A percentile compares a stretch with the other conserved stretches of the same genome.
Evolutionary conservation across 2,797 vertebrate genomes (phyloP).

Genomic region (Girardinus metallicus): DNA sequence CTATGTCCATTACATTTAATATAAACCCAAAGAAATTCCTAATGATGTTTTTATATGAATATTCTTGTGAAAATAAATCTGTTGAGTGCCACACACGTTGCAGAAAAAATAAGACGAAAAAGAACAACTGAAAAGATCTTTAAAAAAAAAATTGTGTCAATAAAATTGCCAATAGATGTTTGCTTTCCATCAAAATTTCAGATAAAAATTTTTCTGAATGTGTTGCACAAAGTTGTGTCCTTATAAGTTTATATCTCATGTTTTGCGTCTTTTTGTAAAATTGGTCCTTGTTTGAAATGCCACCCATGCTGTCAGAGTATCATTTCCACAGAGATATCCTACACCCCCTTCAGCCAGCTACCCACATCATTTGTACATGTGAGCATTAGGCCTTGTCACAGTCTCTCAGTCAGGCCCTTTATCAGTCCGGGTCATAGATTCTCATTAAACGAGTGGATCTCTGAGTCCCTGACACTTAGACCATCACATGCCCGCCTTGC

Average conservation of each 20-base stretch:
- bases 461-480: conserved; percentile 66
- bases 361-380: conserved; percentile 78
- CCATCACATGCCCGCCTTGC: conserved; percentile 69
- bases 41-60: no score
- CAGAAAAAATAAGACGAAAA: neutral
- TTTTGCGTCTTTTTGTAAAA: neutral
- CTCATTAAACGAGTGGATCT: conserved; percentile 76
- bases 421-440: conserved; percentile 75
- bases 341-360: conserved; percentile 38
- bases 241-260: neutral
- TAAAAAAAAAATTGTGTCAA: neutral
- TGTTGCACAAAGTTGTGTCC: neutral
- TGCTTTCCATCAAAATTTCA: neutral
- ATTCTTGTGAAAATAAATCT: no score
- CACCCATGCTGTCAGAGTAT: conserved; percentile 48
- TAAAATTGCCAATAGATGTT: neutral
- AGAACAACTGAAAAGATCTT: neutral
- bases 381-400: conserved; percentile 79
- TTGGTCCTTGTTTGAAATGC: conserved; percentile 25
- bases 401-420: conserved; percentile 71
- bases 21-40: no score
- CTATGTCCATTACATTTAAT: no score
- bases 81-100: no score
- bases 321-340: conserved; percentile 48
- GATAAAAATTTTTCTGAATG: neutral